Evolutionary conservation across 2,888 invertebrate species (phyloP), one percentile per base, ranked within the genome.

Genomic region (Cheilosia impressa): DNA sequence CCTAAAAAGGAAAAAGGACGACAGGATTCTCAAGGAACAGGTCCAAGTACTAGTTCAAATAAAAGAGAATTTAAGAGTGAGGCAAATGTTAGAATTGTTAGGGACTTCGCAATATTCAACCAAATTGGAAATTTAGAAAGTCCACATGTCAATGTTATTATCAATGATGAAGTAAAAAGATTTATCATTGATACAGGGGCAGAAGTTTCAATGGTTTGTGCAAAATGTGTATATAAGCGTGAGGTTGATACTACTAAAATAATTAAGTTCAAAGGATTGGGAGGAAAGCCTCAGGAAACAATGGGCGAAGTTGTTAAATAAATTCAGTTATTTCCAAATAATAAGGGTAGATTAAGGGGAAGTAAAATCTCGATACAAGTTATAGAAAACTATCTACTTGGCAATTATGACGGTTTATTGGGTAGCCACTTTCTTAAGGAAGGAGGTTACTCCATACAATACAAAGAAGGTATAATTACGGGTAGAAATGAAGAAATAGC

Each of bases 381-480:
- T 31, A 43, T 63, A 43, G 63, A 73, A 52, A 63, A 53, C 17
- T 22, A 43, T 19, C n/a, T 62, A 62, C 62, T 62, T 50, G 53
- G 53, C 9, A 52, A 60, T 2, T 72, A 62, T 52, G 52, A 72
- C 10, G 60, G 52, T 13, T 15, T 72, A 17, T 50, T 60, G 52
- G 60, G 60, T 41, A 62, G 72, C 9, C 53, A 62, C 15, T 62
- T 72, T 62, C 43, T 72, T 17, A 47, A 72, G 41, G 62, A 72
- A 62, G 72, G 62, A 71, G 71, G 71, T 60, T 71, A 71, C 41
- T 71, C 60, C 13, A 72, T 72, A 5, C 43, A 62, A 53, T 62
- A 60, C 52, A 72, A 60, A 17, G 72, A 72, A 38, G 60, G 41
- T n/a, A 52, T 72, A 17, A 24, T 58, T 10, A 58, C 22, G 58